These are phyloP conservation scores for Trachops cirrhosus DNA, from an alignment of 2,797 vertebrate species.

Conservation along the genomic window DNA sequence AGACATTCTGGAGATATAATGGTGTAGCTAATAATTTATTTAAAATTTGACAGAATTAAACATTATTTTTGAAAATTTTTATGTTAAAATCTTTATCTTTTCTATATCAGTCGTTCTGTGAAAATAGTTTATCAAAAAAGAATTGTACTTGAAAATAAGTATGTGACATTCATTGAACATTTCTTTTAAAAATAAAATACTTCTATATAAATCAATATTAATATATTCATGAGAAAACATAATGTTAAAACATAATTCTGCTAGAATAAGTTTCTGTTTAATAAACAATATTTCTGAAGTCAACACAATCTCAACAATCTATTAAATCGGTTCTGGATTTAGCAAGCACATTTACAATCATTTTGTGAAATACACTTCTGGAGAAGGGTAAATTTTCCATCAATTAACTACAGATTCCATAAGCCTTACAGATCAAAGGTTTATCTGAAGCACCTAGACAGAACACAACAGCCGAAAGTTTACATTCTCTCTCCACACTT, in stretches of 20 bases:
- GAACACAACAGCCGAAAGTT: neutral
- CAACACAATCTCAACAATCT: neutral
- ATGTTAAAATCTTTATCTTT: neutral
- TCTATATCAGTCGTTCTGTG: neutral
- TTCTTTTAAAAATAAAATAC: neutral
- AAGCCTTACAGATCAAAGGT: neutral
- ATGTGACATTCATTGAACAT: neutral
- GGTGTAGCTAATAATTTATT: neutral
- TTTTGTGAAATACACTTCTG: neutral
- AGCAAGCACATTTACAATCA: neutral
- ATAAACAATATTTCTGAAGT: neutral
- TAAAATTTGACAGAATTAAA: neutral
- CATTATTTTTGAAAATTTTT: neutral
- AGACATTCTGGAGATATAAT: neutral
- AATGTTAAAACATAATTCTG: neutral
- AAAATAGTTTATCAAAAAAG: neutral
- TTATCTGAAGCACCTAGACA: neutral
- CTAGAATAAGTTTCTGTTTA: neutral
- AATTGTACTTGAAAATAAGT: neutral
- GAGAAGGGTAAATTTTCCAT: neutral
- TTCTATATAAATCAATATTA: neutral
- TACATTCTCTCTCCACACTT: neutral
- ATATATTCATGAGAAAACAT: neutral
- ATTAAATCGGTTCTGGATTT: slow-evolving; percentile 7
- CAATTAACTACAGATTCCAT: neutral